Conservation (phyloP, 2,113 vertebrate species). For the Grammomys surdaster region DNA sequence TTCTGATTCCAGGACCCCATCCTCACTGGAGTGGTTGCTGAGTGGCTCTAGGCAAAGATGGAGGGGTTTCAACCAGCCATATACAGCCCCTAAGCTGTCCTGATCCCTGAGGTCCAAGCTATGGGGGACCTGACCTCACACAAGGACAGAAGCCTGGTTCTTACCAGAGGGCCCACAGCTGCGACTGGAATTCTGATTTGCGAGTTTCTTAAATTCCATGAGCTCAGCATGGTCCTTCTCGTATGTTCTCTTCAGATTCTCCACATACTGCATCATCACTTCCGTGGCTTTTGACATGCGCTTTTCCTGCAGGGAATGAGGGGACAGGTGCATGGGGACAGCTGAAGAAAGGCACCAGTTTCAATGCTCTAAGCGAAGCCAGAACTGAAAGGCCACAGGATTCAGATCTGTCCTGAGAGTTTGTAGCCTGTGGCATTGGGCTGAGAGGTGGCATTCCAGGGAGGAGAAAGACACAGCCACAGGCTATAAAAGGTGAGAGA, state of each 20-base stretch:
- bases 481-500: not conserved
- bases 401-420: not conserved
- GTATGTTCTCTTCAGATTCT: slow-evolving; percentile 98
- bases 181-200: slow-evolving; percentile 97
- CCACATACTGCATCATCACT: slow-evolving; percentile 99
- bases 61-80: not conserved
- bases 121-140: not conserved
- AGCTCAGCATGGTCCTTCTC: slow-evolving; percentile 98
- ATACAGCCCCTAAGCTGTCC: not conserved
- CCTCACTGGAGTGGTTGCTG: not conserved
- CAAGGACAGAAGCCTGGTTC: slow-evolving; percentile 14
- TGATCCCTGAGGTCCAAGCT: not conserved
- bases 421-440: not conserved
- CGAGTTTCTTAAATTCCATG: slow-evolving; percentile 98
- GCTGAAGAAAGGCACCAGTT: not conserved
- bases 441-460: not conserved
- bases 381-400: not conserved
- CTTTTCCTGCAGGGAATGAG: slow-evolving; percentile 91
- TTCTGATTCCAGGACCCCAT: not conserved
- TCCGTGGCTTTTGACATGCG: slow-evolving; percentile 98
- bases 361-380: not conserved
- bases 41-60: not conserved
- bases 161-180: slow-evolving; percentile 93
- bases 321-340: not conserved
- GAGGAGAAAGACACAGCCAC: not conserved